Evolutionary conservation across 1,140 invertebrate genomes (phyloP).

Genomic region (Drosophila lacteicornis): DNA sequence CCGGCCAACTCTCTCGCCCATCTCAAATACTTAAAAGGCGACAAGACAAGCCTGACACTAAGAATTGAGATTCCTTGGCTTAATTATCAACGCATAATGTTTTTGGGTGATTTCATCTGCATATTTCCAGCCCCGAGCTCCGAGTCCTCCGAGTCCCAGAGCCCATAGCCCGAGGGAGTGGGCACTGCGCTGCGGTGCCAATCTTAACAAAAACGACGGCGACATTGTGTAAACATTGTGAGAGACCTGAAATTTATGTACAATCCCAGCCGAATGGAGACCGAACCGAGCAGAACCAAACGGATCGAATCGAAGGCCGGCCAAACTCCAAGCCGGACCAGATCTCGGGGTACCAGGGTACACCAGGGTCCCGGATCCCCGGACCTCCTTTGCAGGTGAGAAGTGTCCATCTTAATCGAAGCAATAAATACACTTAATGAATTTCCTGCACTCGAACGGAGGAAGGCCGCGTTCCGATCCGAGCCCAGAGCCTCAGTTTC

Average conservation of each 20-base stretch:
- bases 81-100: conserved; percentile 81
- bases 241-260: conserved; percentile 76
- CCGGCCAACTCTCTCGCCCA: conserved; percentile 3
- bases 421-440: conserved; percentile 84
- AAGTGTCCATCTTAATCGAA: conserved; percentile 83
- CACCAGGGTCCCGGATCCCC: conserved; percentile 22
- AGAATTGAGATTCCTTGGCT: conserved; percentile 74
- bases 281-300: conserved; percentile 39
- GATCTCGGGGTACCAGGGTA: conserved; percentile 5
- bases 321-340: conserved; percentile 21
- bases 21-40: conserved; percentile 62
- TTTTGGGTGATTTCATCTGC: conserved; percentile 81
- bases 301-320: conserved; percentile 32
- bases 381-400: conserved; percentile 73
- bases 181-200: conserved; percentile 31
- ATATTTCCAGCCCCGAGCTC: conserved; percentile 49
- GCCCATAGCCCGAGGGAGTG: conserved; percentile 12
- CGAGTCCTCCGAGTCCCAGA: background rate
- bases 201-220: conserved; percentile 50
- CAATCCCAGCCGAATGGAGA: conserved; percentile 59
- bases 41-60: conserved; percentile 68
- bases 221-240: conserved; percentile 82
- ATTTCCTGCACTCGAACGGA: conserved; percentile 73
- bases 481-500: conserved; percentile 31
- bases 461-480: conserved; percentile 48